These are phyloP conservation scores for Tauraco erythrolophus DNA, from an alignment of 2,113 vertebrate genomes.

Conservation along the genomic window DNA sequence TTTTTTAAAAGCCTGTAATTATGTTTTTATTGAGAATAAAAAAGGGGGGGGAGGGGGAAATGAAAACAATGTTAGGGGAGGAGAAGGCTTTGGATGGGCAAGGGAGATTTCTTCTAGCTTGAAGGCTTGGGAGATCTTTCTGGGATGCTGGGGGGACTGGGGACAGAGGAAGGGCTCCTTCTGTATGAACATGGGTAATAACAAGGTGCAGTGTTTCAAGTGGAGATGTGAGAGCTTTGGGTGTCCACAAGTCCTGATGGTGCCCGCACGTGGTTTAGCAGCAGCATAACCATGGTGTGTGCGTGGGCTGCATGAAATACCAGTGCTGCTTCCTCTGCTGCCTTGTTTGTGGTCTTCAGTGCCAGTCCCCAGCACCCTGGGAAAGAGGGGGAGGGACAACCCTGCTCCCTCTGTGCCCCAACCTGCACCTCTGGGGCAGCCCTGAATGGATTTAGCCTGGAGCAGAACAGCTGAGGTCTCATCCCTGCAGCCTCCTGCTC, in stretches of 20 bases:
- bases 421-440: background rate
- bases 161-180: background rate
- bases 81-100: slow-evolving; percentile 37
- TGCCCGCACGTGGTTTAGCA: background rate
- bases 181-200: accelerated
- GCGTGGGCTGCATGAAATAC: background rate
- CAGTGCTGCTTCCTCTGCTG: background rate
- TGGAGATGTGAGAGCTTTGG: background rate
- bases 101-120: background rate
- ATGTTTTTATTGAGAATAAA: slow-evolving; percentile 77
- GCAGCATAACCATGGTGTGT: accelerated
- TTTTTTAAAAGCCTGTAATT: slow-evolving; percentile 80
- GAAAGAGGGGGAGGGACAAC: background rate
- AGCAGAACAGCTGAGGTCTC: background rate
- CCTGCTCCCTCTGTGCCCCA: background rate
- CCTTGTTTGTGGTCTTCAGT: background rate
- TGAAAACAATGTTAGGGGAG: slow-evolving; percentile 59
- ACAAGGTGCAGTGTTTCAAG: background rate
- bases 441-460: background rate
- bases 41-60: background rate
- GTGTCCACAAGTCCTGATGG: background rate
- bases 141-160: background rate
- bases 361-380: accelerated
- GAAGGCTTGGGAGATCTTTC: background rate
- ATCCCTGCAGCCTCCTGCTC: background rate